Base-by-base conservation (phyloP, 2,797 vertebrate species). In the Xenentodon cancila region DNA sequence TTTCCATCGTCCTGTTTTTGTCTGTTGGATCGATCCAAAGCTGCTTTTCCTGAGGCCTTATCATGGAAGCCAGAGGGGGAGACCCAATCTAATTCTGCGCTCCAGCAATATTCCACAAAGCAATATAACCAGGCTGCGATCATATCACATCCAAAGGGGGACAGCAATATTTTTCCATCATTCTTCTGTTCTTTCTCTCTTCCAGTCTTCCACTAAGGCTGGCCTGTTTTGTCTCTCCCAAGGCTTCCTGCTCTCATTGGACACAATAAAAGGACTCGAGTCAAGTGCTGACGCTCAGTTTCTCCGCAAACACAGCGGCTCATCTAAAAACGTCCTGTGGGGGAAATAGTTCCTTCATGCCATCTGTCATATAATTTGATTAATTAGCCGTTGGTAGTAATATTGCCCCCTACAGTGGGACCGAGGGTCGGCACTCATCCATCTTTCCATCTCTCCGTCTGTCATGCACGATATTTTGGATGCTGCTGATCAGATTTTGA, bases 61-160 rank as follows among this genome's bases (percentile, higher is more conserved):
- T 90, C 88, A 51, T 68, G 62, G 84, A 77, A 75, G 82, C 75
- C 77, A 67, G 84, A 76, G 86, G 75, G 82, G 87, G 79, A 68
- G 80, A 65, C 73, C 73, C 81, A 87, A 92, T 92, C 89, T 88
- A 92, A 93, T 92, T 89, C 87, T 72, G 71, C 30, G 68, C 83
- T 73, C 82, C 85, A 64, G 85, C 87, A 91, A 90, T 92, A 89
- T 91, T 87, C 90, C 87, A 88, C 89, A 88, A 89, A 91, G 88
- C 90, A 91, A 92, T 92, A 92, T 85, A 67, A 71, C 70, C 77
- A 43, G 58, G 44, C 77, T 71, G 77, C 71, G 82, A 92, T 91
- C 73, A 74, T 78, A 91, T 90, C 90, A 89, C 84, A 82, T 87
- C 89, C 84, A 82, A 80, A 77, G 75, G 84, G 87, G 84, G 84